Conservation (phyloP, 2,888 invertebrate genomes). For the Smittia sp. region DNA sequence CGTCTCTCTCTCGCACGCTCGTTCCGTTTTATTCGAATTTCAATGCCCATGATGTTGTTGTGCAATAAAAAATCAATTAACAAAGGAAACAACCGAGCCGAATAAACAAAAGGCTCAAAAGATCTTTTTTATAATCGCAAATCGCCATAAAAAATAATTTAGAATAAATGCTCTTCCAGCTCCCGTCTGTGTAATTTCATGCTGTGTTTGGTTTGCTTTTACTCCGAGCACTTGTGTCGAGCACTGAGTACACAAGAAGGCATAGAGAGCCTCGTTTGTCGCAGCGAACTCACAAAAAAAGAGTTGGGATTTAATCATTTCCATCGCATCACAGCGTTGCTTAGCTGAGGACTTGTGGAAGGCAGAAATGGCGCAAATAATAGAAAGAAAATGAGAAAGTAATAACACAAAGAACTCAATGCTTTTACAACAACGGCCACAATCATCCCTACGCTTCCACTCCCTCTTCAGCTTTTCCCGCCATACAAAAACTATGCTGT, state of each 20-base stretch:
- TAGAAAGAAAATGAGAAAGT: background rate
- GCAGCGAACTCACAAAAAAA: background rate
- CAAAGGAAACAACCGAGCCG: constrained; percentile 21
- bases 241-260: background rate
- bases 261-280: background rate
- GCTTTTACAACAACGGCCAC: background rate
- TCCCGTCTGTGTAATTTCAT: no score
- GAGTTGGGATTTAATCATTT: constrained; percentile 15
- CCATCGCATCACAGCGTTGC: constrained; percentile 11
- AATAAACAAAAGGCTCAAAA: constrained; percentile 32
- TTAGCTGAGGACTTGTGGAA: background rate
- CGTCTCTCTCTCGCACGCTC: background rate
- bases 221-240: background rate
- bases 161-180: background rate
- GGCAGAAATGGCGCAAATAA: background rate
- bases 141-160: constrained; percentile 31
- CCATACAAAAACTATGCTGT: background rate
- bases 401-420: background rate
- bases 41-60: constrained; percentile 32
- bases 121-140: constrained; percentile 22
- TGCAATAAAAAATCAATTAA: constrained; percentile 38
- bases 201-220: no score
- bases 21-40: background rate
- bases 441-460: background rate
- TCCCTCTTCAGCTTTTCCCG: background rate